Base-by-base conservation (phyloP, 2,113 vertebrate species). In the Bettongia penicillata region DNA sequence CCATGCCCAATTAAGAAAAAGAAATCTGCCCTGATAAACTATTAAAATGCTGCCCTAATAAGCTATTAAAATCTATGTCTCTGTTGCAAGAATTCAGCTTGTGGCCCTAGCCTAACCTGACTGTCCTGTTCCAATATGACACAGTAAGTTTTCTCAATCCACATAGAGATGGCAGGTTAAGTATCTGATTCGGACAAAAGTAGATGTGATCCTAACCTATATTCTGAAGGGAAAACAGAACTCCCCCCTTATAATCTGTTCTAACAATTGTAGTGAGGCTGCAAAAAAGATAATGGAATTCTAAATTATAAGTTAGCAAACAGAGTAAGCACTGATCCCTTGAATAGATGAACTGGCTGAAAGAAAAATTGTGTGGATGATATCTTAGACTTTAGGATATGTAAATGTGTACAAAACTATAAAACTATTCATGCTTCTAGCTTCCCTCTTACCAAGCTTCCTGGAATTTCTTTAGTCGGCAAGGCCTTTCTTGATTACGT, bases 391-490 rank as follows among this genome's bases (percentile, higher is more conserved):
- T 89, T 95, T n/a, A 61, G 50, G 90, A 22, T 53, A 55, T 92
- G 52, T 24, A 91, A 0, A 53, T 37, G 48, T 25, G 14, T 1
- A n/a, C 2, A 53, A 57, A 90, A 51, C 0, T 0, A 11, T 0
- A 57, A 89, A 19, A 7, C 48, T 90, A 24, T 26, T 51, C 51
- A 89, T 37, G 47, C 25, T 25, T 2, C 22, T 6, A 19, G 48
- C 1, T 1, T 10, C 92, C 68, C 95, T 50, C 98, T 99, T 97
- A 99, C 99, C 99, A 99, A 96, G 99, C 99, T 96, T 99, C 99
- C 97, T 98, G 99, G 98, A 99, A 99, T 93, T 99, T 99, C 97
- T 99, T 99, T 93, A 99, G 97, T 93, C 99, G 98, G 28, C 99
- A 99, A 12, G 99, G 99, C 53, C 98, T 99, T 92, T 99, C 99